Base-by-base conservation (phyloP, 2,113 vertebrate species). In the Pyxicephalus adspersus region DNA sequence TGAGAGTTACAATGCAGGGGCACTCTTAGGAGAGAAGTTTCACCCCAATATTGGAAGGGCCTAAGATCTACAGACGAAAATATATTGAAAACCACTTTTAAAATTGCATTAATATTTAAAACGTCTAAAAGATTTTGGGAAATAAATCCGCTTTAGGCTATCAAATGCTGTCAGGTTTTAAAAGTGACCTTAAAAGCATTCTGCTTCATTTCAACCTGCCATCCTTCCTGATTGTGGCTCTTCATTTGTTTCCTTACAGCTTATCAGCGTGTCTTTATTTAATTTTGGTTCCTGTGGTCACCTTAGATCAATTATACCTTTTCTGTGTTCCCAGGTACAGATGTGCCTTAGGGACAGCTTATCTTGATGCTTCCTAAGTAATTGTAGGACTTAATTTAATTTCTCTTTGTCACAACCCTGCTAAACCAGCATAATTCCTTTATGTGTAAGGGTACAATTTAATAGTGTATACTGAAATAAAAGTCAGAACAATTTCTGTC, bases 271-370 rank as follows among this genome's bases (percentile, higher is more conserved):
- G 91, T 92, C 95, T 96, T 97, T 91, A 95, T 96, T 96, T 94
- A 94, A 98, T 96, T 94, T 92, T 91, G 95, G 94, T 91, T 92
- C 94, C 95, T 95, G 89, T 95, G 95, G 93, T 94, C 94, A 92
- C 95, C 93, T 94, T 90, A 87, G 95, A 97, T 97, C 95, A 96
- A 97, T 98, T 96, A 97, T 92, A 93, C 92, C 91, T 90, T 90
- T 91, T 90, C 85, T 90, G 90, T 89, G 92, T 89, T 90, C 92
- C 96, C 94, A 93, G 94, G 94, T 96, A 93, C 88, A 91, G 87
- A 87, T 87, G 88, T 88, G 96, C 96, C 96, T 88, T 89, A 87
- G 92, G 95, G 91, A 90, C 86, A 95, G 91, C 88, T 94, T 96
- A 96, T 96, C 96, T 91, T 92, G 91, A 92, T 92, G 94, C 93